A percentile compares a stretch with the other conserved stretches of the same genome.
Conservation (phyloP, 2,888 invertebrate species). For the Sepiola atlantica region DNA sequence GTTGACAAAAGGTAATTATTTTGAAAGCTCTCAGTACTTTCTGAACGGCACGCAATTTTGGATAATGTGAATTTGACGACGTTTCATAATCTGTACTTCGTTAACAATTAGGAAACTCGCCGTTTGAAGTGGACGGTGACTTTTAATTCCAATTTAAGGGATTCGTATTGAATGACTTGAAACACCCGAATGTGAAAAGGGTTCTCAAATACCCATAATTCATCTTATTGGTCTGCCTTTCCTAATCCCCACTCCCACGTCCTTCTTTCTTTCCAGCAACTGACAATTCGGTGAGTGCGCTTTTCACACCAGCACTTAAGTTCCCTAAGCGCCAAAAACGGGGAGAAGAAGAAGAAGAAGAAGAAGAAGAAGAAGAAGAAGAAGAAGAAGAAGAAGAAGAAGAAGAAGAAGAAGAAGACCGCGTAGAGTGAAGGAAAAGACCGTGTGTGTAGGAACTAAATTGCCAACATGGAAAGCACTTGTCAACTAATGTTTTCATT, state of each 20-base stretch:
- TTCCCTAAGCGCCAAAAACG: not conserved
- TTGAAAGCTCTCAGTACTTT: too few relatives aligned
- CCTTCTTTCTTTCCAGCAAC: not conserved
- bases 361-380: too few relatives aligned
- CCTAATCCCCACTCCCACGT: too few relatives aligned
- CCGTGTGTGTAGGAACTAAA: not conserved
- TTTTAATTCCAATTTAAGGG: not conserved
- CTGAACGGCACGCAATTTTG: too few relatives aligned
- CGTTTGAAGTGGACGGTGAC: not conserved
- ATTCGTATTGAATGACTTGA: not conserved
- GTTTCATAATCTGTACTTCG: too few relatives aligned
- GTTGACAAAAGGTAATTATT: too few relatives aligned
- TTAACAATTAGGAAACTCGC: too few relatives aligned
- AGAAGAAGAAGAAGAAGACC: not conserved
- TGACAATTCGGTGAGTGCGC: not conserved
- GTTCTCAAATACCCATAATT: not conserved
- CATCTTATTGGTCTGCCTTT: not conserved
- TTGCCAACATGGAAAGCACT: not conserved
- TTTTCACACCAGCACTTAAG: not conserved
- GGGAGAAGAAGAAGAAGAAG: too few relatives aligned
- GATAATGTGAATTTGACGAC: too few relatives aligned
- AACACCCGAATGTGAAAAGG: not conserved
- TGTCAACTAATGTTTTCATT: slow-evolving; percentile 22
- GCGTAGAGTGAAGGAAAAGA: not conserved
- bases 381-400: too few relatives aligned